Evolutionary conservation across 2,888 invertebrate genomes (phyloP).

Genomic region (Lasioglossum marginatum): DNA sequence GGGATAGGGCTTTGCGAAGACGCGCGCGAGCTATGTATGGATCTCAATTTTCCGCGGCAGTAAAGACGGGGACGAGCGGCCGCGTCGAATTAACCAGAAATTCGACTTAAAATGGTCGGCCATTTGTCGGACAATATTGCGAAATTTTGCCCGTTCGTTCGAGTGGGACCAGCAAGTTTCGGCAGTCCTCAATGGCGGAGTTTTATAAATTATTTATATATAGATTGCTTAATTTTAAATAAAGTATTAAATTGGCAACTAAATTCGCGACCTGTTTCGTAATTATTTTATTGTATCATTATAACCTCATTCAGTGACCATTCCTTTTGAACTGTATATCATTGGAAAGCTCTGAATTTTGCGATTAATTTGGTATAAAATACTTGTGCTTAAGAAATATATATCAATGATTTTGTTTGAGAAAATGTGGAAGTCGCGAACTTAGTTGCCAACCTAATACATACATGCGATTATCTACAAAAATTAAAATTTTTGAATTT

Average conservation of each 20-base stretch:
- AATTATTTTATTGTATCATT: too few species aligned
- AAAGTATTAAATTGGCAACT: too few species aligned
- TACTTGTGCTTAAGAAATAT: too few species aligned
- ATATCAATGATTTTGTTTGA: too few species aligned
- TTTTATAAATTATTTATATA: too few species aligned
- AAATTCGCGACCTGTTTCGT: too few species aligned
- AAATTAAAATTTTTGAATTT: background rate
- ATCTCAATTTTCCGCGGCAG: conserved; percentile 44
- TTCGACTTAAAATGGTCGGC: conserved; percentile 41
- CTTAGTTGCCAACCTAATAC: too few species aligned
- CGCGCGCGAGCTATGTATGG: conserved; percentile 9
- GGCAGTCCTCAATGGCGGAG: background rate
- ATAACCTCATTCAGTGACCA: too few species aligned
- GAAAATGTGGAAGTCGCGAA: too few species aligned
- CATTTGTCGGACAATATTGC: conserved; percentile 18
- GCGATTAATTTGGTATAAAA: too few species aligned
- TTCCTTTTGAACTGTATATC: too few species aligned
- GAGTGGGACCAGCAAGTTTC: background rate
- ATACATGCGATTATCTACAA: background rate
- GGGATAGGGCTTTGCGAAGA: background rate
- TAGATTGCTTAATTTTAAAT: background rate
- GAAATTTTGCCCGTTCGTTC: background rate
- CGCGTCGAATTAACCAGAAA: conserved; percentile 43
- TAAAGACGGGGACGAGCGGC: background rate
- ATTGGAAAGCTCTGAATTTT: too few species aligned